Evolutionary conservation across 2,888 invertebrate species (phyloP).

Genomic region (Drosophila paucipuncta): DNA sequence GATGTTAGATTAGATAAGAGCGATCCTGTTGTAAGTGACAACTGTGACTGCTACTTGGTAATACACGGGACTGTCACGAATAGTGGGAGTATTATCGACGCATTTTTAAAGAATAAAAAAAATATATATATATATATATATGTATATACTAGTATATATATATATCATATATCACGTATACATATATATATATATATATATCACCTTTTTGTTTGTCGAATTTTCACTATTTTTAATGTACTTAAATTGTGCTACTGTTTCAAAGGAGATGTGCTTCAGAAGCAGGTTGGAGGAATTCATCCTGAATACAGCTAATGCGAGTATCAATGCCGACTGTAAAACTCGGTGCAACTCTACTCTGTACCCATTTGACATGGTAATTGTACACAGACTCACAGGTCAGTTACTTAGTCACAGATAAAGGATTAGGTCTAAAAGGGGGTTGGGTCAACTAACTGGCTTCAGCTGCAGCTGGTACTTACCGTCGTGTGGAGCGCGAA

Average conservation of each 20-base stretch:
- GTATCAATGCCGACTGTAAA: background rate
- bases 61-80: background rate
- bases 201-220: background rate
- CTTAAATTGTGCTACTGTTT: background rate
- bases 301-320: background rate
- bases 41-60: background rate
- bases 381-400: background rate
- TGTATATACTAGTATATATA: too few species aligned
- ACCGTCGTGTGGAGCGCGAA: slow-evolving; percentile 92
- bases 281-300: background rate
- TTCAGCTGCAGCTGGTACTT: slow-evolving; percentile 52
- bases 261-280: background rate
- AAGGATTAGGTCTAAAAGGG: background rate
- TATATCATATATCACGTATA: too few species aligned
- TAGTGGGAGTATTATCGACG: background rate
- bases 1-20: background rate
- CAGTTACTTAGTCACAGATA: background rate
- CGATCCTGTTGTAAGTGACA: background rate
- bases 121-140: too few species aligned
- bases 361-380: background rate
- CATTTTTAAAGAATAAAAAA: background rate
- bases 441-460: background rate
- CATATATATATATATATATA: too few species aligned
- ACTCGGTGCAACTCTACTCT: background rate
- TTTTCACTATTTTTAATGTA: background rate